Evolutionary conservation across 2,797 vertebrate species (phyloP).

Genomic region (Neomorphus geoffroyi): DNA sequence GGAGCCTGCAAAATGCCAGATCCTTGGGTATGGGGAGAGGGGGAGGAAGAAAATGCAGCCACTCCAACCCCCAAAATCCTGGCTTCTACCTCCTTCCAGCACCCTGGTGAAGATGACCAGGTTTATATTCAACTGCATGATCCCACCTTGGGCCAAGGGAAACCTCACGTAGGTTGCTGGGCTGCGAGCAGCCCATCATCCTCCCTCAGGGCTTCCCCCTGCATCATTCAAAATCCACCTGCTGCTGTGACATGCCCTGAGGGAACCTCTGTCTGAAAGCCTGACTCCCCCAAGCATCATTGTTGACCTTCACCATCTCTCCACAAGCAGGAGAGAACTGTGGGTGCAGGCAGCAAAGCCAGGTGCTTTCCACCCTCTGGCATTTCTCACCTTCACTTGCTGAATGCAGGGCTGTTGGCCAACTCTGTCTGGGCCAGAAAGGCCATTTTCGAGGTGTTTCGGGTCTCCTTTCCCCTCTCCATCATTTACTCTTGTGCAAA

Average conservation of each 20-base stretch:
- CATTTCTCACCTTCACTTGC: not conserved
- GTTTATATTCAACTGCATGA: not conserved
- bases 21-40: not conserved
- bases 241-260: rapidly evolving
- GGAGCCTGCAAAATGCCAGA: not conserved
- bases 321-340: not conserved
- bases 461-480: not conserved
- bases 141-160: not conserved
- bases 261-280: not conserved
- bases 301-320: not conserved
- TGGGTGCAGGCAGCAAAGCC: rapidly evolving
- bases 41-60: not conserved
- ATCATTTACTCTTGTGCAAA: not conserved
- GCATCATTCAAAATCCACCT: rapidly evolving
- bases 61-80: not conserved
- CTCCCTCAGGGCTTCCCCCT: not conserved
- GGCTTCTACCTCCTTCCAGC: not conserved
- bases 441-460: not conserved
- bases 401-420: rapidly evolving
- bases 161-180: rapidly evolving
- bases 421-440: not conserved
- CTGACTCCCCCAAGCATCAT: rapidly evolving
- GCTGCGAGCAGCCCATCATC: not conserved
- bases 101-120: not conserved
- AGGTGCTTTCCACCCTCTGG: not conserved